Base-by-base conservation (phyloP, 2,113 vertebrate genomes). In the Megaleporinus macrocephalus region DNA sequence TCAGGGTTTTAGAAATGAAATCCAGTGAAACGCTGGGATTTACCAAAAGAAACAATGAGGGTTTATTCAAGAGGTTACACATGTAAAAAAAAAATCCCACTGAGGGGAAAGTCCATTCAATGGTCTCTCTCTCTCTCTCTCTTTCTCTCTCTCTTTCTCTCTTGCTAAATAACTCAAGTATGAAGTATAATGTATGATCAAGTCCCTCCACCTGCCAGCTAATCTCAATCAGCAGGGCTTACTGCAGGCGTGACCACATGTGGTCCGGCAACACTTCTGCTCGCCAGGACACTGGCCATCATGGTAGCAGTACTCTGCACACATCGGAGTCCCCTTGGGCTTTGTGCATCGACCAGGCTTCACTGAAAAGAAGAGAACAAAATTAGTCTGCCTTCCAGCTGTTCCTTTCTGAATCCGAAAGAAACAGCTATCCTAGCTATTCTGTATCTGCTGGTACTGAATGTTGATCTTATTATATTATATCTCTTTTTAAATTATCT, bases 201-300 rank as follows among this genome's bases (percentile, higher is more conserved):
- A 5, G 22, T 63, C 26, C 66, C n/a, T 36, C 20, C 30, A n/a
- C 12, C 24, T 41, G 36, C 29, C 44, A 14, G 13, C 55, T n/a
- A 53, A n/a, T 29, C 70, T 22, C 24, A 33, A 75, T 93, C 88
- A 93, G 81, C 91, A 90, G 4, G 92, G 92, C 63, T 92, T 86
- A 7, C 79, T 91, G 84, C 94, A 95, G 74, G 84, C 85, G 13
- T 91, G 92, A n/a, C 92, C 89, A 13, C 92, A 93, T 30, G 88
- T 90, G 2, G 89, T 93, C 71, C 51, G 86, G 86, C 93, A 95
- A 85, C 93, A 95, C 87, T 93, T 94, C 86, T 93, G 89, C 68
- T 90, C 84, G 18, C 73, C 91, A 3, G 92, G 88, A 81, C 92
- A 94, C 76, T 94, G 83, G 22, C 89, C 91, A 7, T 94, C 93